Base-by-base conservation (phyloP, 2,888 invertebrate genomes). In the Rhagium mordax region DNA sequence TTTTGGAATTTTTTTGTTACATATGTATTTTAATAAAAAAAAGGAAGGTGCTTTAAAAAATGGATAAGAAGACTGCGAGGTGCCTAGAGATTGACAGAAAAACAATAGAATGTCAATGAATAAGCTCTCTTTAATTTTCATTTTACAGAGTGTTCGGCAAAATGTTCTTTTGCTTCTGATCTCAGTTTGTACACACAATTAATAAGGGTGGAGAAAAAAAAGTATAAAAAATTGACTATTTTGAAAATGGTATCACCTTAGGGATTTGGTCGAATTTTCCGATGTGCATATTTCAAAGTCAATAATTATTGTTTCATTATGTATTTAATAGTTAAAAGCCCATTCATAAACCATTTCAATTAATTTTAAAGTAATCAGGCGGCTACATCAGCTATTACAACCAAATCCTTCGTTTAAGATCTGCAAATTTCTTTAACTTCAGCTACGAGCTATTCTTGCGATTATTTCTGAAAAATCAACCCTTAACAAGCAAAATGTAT, bases 31-130 rank as follows among this genome's bases (percentile, higher is more conserved):
- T 74, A 71, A 69, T 60, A 75, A 62, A 73, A 70, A 68, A 71
- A 76, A 67, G 75, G 76, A 77, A 76, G 84, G 83, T 83, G 83
- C 83, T 82, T 80, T 78, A 81, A 74, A 77, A 80, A 71, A 71
- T 74, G 82, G 79, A 80, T 84, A 85, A 86, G 85, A 86, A 87
- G 87, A 87, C 87, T 87, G 87, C 79, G 82, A 80, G 85, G 87
- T 87, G 87, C 87, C 87, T 87, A 85, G 82, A 81, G 82, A 80
- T 82, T 82, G 81, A 82, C 81, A 79, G 74, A 74, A 13, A 48
- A 79, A 75, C 76, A 79, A 77, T 77, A 74, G 59, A 67, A 75
- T 78, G 78, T 83, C 79, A 81, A 81, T 81, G 71, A 72, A 81
- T 75, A 79, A 84, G 85, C 85, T 86, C 85, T 85, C 85, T 85